phyloP scores from a whole-genome alignment of 2,888 invertebrate species.

The Serrognathus titanus region DNA sequence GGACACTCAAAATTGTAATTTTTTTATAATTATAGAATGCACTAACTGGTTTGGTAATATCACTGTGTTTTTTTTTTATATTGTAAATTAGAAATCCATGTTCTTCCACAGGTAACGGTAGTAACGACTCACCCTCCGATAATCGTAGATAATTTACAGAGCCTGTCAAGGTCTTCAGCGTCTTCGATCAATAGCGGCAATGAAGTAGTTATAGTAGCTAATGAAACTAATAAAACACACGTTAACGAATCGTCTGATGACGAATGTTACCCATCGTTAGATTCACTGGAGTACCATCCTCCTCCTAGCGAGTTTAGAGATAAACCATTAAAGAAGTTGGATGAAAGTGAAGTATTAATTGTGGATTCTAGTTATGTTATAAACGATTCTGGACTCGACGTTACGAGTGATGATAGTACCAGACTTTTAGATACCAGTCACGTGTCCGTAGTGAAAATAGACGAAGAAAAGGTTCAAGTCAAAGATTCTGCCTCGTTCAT shows the following conservation, averaged over 20 bases:
- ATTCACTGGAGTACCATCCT: conserved; percentile 63
- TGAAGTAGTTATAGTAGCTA: conserved; percentile 77
- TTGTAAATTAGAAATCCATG: background rate
- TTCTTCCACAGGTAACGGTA: conserved; percentile 64
- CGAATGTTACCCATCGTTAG: conserved; percentile 63
- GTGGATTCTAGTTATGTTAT: conserved; percentile 67
- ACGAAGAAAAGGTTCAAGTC: conserved; percentile 70
- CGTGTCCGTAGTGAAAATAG: conserved; percentile 88
- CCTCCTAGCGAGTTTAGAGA: conserved; percentile 48
- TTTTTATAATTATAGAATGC: too few relatives aligned
- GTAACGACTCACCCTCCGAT: conserved; percentile 83
- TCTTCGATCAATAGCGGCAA: conserved; percentile 50
- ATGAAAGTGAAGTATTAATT: conserved; percentile 83
- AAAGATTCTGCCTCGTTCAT: conserved; percentile 61
- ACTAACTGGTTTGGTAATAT: too few relatives aligned
- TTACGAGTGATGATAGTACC: conserved; percentile 49
- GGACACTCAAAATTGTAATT: too few relatives aligned
- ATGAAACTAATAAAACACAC: conserved; percentile 70
- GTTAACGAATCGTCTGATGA: conserved; percentile 59
- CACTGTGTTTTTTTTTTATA: background rate
- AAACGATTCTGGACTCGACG: conserved; percentile 64
- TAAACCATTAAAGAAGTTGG: conserved; percentile 62
- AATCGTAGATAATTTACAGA: conserved; percentile 60
- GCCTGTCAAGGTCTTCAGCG: conserved; percentile 49
- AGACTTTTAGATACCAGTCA: conserved; percentile 73